Base-by-base conservation (phyloP, 2,888 invertebrate genomes). In the Eugnorisma glareosa region DNA sequence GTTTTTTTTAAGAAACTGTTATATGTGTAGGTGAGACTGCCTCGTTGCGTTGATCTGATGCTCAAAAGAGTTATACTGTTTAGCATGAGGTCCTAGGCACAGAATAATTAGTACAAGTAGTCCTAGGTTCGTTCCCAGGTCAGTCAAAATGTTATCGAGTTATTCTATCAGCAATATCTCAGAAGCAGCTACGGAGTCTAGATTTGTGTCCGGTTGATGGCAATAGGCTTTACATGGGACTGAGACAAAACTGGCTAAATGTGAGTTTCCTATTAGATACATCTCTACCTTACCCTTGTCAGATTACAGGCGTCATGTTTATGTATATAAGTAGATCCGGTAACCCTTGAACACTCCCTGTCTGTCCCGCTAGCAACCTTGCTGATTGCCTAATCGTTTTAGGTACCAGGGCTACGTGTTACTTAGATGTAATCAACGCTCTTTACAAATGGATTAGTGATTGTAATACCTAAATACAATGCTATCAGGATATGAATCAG, bases 401-500 rank as follows among this genome's bases (percentile, higher is more conserved):
- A n/a, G n/a, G n/a, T n/a, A 51, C 21, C 10, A n/a, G 1, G 11
- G 1, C 3, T 45, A 15, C 11, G 40, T 35, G 35, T 68, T 31
- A 45, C n/a, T 40, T 28, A 11, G 35, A 40, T 48, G 28, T 71
- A 64, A 79, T 78, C 45, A 57, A 40, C 6, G 24, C 2, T 57
- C 15, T 74, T 59, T 51, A 61, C 48, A 74, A 74, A 67, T 43
- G 15, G 24, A 66, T 66, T 66, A 37, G 4, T 35, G 18, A 43
- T 54, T 35, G 24, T 64, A 24, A 1, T 37, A 64, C 21, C 11
- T 37, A 64, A 15, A 8, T 28, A 28, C 10, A 28, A 59, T 51
- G 8, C 51, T 57, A 80, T 79, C 69, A 63, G 21, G 1, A 15
- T 11, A 57, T 81, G 57, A 81, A 43, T 37, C 10, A 64, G 21